Percentiles rank a stretch among this genome's conserved stretches.
Evolutionary conservation across 2,797 vertebrate species (phyloP).

Genomic region (Pelochelys cantorii): DNA sequence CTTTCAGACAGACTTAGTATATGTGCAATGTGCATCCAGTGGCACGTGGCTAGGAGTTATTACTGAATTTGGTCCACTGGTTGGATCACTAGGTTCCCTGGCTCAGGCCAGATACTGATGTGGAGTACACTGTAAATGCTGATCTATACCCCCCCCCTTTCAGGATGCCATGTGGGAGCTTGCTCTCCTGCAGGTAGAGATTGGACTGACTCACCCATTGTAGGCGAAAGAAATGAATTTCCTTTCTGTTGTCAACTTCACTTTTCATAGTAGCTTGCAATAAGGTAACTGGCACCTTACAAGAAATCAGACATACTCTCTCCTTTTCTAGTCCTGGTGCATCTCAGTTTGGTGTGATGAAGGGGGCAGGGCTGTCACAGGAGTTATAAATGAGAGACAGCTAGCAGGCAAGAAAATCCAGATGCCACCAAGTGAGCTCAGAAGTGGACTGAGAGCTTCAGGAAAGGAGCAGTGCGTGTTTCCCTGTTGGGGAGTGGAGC

Average conservation of each 20-base stretch:
- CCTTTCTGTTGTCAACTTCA: background rate
- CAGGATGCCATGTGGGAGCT: background rate
- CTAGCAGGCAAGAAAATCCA: background rate
- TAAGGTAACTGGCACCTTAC: background rate
- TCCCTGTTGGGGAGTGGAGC: background rate
- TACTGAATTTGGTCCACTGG: too few species aligned
- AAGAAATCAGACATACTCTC: background rate
- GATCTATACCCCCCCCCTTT: background rate
- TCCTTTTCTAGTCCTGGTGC: background rate
- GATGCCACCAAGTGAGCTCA: background rate
- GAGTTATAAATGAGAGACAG: background rate
- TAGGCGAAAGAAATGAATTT: background rate
- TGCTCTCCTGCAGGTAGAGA: background rate
- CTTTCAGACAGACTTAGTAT: background rate
- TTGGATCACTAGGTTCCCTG: too few species aligned
- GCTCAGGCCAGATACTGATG: too few species aligned
- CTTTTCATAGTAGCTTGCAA: background rate
- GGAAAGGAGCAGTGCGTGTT: background rate
- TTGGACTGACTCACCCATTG: background rate
- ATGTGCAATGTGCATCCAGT: too few species aligned
- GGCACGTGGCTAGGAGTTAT: too few species aligned
- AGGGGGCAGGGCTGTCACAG: fast-evolving
- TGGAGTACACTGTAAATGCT: too few species aligned
- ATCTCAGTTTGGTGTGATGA: background rate
- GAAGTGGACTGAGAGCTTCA: background rate